Base-by-base conservation (phyloP, 2,888 invertebrate genomes). In the Punctoribates punctum region DNA sequence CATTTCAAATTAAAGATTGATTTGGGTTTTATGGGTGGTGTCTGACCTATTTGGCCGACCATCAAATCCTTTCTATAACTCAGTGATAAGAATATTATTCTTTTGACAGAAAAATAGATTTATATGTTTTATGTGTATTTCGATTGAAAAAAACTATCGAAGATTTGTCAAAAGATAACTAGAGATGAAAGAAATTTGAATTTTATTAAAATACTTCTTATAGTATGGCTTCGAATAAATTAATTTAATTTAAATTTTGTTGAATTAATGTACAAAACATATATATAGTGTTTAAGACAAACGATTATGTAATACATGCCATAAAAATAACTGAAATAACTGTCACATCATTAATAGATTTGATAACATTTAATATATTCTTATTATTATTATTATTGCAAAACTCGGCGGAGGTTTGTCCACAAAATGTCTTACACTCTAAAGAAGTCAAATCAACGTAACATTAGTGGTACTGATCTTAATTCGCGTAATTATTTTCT, bases 321-420 rank as follows among this genome's bases (percentile, higher is more conserved):
- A 51, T 51, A 51, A 51, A 51, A 51, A 51, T 51, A 51, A 51
- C n/a, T 51, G 17, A 51, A 51, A 51, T 20, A 51, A 51, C 51
- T 17, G 51, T 51, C 51, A 51, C 11, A 46, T 9, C n/a, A 51
- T 51, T 51, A 17, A 4, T 20, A 51, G 17, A 51, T 51, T 51
- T 51, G 3, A n/a, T 51, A 51, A 51, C 51, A 51, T 51, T 20
- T n/a, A n/a, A 51, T 3, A 51, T 51, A 4, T 34, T 6, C 4
- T 34, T 34, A 4, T 34, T 34, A 34, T 34, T 34, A 34, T 34
- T 51, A 20, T 51, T 51, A 51, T 51, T 51, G 51, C 51, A 51
- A 51, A 51, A 34, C 34, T 34, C 34, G 34, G 34, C 34, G 34
- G 34, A 34, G 34, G 34, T 34, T 34, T 34, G 8, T 6, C 34